Base-by-base conservation (phyloP, 2,888 invertebrate species). In the Cantharis flavilabris region DNA sequence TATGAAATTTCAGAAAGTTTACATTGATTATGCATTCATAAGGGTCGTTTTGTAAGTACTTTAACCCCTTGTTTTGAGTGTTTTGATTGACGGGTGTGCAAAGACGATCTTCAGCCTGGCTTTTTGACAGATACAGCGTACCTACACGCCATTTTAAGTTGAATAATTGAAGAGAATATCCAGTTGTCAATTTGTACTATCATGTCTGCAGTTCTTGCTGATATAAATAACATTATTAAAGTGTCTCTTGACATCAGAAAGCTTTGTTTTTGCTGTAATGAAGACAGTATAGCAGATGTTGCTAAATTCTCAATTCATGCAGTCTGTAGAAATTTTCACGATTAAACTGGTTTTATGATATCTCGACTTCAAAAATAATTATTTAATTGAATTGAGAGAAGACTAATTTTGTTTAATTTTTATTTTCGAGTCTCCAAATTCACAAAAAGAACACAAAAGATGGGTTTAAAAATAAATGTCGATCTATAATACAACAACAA, bases 161-260 rank as follows among this genome's bases (percentile, higher is more conserved):
- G 85, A 85, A 85, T 85, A 84, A 85, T 85, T 84, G 84, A 85
- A 81, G 80, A 81, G 84, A 84, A 83, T 84, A 84, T 84, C 83
- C 84, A 84, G 83, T 84, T 85, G 85, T 85, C 85, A 85, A 85
- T 85, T 85, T 85, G 85, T 84, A 82, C 81, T 81, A 83, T 84
- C 84, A 82, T 84, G 85, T 84, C 83, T 81, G 81, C 76, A 80
- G 76, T 78, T 82, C 81, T 82, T 76, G 82, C 83, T 81, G 84
- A 86, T 85, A 84, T 85, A 85, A 84, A 84, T 85, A 85, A 84
- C 85, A 84, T 85, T 85, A 85, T 86, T 85, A 85, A 84, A 85
- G 82, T 84, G 82, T 81, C 77, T 83, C 82, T 81, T 80, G 81
- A 84, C 84, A 82, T 84, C 83, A 83, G 83, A 83, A 82, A 80